phyloP scores from a whole-genome alignment of 2,888 invertebrate species.

The Drosophila affinis region DNA sequence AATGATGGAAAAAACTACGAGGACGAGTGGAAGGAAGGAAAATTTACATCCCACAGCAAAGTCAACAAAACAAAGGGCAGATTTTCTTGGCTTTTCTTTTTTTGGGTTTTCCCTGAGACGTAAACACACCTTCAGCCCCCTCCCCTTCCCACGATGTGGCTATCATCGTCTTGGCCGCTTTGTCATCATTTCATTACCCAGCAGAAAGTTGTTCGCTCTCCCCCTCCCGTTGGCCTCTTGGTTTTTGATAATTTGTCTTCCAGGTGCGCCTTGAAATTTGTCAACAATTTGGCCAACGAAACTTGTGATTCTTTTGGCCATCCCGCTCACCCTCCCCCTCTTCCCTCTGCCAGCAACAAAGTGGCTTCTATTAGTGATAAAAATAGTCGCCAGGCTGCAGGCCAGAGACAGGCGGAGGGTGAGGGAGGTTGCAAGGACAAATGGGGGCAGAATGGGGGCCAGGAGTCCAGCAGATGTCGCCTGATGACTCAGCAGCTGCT shows the following conservation, averaged over 20 bases:
- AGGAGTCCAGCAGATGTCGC: constrained; percentile 58
- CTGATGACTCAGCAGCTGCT: constrained; percentile 68
- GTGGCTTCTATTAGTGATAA: constrained; percentile 77
- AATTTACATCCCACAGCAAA: constrained; percentile 63
- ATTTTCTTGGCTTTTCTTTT: constrained; percentile 34
- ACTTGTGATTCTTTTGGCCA: constrained; percentile 67
- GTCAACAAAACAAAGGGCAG: constrained; percentile 61
- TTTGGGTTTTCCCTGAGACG: constrained; percentile 38
- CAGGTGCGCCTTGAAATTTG: constrained; percentile 77
- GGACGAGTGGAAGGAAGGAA: constrained; percentile 20
- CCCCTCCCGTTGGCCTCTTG: background rate
- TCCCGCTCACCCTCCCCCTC: constrained; percentile 7
- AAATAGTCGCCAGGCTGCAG: constrained; percentile 54
- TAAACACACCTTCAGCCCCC: constrained; percentile 11
- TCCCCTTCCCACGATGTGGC: constrained; percentile 14
- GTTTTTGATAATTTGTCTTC: constrained; percentile 71
- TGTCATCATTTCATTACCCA: constrained; percentile 75
- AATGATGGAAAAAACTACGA: constrained; percentile 50
- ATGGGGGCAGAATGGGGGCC: constrained; percentile 40
- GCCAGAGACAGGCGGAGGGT: background rate
- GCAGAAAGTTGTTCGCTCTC: constrained; percentile 56
- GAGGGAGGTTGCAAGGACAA: constrained; percentile 46
- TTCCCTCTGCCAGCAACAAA: constrained; percentile 51
- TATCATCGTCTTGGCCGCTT: constrained; percentile 66
- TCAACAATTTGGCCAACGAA: constrained; percentile 74